These are phyloP conservation scores for Helicolenus hilgendorfi DNA, from an alignment of 2,797 vertebrate genomes.

Conservation along the genomic window DNA sequence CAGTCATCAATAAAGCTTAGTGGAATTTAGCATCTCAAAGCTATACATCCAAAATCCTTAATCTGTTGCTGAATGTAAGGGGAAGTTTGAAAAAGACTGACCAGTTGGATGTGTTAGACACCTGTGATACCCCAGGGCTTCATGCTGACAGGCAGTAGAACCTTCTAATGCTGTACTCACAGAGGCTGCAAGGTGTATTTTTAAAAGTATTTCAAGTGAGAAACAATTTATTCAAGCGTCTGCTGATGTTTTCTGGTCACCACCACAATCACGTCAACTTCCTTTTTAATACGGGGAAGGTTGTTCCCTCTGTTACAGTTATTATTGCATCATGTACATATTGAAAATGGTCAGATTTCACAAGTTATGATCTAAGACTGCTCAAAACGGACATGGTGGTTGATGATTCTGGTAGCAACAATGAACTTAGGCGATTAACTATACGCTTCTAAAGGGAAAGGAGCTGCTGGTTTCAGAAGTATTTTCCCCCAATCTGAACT, in stretches of 20 bases:
- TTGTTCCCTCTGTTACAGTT: background rate
- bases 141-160: background rate
- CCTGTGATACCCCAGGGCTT: background rate
- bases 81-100: conserved; percentile 18
- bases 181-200: background rate
- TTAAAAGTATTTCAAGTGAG: background rate
- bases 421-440: background rate
- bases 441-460: background rate
- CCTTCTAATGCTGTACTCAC: background rate
- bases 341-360: background rate
- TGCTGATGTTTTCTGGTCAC: background rate
- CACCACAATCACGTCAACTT: background rate
- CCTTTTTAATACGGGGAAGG: background rate
- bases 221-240: background rate
- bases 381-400: background rate
- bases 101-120: conserved; percentile 1
- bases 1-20: conserved; percentile 75
- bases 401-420: background rate
- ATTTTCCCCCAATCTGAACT: background rate
- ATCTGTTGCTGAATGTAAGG: conserved; percentile 26
- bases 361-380: background rate
- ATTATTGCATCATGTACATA: background rate
- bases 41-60: conserved; percentile 20
- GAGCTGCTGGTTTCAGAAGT: background rate
- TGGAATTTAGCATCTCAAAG: conserved; percentile 66